phyloP scores from a whole-genome alignment of 2,113 vertebrate species.

The Calyptommatus sinebrachiatus region DNA sequence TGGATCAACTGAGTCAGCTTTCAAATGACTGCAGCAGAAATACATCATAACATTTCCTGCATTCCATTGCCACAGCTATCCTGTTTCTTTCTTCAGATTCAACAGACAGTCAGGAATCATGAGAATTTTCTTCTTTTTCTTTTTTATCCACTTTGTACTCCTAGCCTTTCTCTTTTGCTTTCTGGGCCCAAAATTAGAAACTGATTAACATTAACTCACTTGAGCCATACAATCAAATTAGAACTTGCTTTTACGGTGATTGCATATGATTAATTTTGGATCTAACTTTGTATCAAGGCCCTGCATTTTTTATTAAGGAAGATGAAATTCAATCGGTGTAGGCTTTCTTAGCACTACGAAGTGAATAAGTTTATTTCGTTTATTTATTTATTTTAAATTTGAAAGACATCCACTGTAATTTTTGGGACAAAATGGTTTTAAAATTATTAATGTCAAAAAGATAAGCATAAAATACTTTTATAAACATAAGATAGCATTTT shows the following conservation, averaged over 20 bases:
- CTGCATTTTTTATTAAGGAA: not conserved
- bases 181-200: conserved; percentile 13
- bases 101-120: conserved; percentile 26
- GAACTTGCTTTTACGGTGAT: conserved; percentile 8
- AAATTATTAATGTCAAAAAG: not conserved
- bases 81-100: conserved; percentile 9
- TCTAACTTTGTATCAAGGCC: not conserved
- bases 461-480: not conserved
- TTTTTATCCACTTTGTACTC: no score
- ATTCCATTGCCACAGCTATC: conserved; percentile 33
- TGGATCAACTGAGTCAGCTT: conserved; percentile 56
- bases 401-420: not conserved
- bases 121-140: not conserved
- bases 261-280: not conserved
- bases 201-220: not conserved
- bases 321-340: not conserved
- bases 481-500: no score
- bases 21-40: conserved; percentile 50
- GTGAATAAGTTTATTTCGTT: not conserved
- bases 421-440: not conserved
- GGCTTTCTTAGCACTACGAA: not conserved
- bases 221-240: not conserved
- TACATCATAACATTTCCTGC: conserved; percentile 47
- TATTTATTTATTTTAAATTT: not conserved
- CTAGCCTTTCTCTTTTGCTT: not conserved